Base-by-base conservation (phyloP, 1,140 invertebrate species). In the Parasteatoda tepidariorum region DNA sequence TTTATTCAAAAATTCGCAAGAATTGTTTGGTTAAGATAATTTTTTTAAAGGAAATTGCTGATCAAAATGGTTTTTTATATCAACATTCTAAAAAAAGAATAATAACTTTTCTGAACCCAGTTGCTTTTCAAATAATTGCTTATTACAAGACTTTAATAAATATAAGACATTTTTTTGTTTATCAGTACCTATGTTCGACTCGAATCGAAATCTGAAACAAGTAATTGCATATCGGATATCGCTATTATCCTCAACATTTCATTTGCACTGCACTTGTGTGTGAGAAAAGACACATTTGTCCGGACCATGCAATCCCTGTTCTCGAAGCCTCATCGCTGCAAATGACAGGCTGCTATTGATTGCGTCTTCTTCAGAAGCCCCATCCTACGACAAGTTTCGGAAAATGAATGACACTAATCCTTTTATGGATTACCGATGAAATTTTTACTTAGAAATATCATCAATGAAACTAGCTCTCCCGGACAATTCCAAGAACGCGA, bases 351-450 rank as follows among this genome's bases (percentile, higher is more conserved):
- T 0, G 9, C 74, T 78, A 78, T 78, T 66, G 74, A 78, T 78
- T 78, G 74, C 22, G 38, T 55, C 48, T 75, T 9, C 33, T 24
- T 31, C 74, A 64, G 74, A 78, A 78, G 74, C 74, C 68, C 71
- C 73, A 31, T 78, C 26, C 74, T 34, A 64, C 62, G 74, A 66
- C 59, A 66, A 78, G 59, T 55, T 78, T 78, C 74, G 38, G 41
- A 61, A 78, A 74, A 78, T 78, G 74, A 78, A 66, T 78, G 74
- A 78, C 74, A 78, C 38, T 78, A 78, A 78, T 78, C 74, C 74
- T 22, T 66, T 66, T 78, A 78, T 66, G 74, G 74, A 78, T 78
- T 78, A 78, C 66, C 74, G 74, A 18, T 13, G 38, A 78, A 78
- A 78, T 33, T 78, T 78, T 78, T 78, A 66, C 59, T 30, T 57